A percentile compares a stretch with the other conserved stretches of the same genome.
These are phyloP conservation scores for Agrilus mali DNA, from an alignment of 2,888 invertebrate species.

Conservation along the genomic window DNA sequence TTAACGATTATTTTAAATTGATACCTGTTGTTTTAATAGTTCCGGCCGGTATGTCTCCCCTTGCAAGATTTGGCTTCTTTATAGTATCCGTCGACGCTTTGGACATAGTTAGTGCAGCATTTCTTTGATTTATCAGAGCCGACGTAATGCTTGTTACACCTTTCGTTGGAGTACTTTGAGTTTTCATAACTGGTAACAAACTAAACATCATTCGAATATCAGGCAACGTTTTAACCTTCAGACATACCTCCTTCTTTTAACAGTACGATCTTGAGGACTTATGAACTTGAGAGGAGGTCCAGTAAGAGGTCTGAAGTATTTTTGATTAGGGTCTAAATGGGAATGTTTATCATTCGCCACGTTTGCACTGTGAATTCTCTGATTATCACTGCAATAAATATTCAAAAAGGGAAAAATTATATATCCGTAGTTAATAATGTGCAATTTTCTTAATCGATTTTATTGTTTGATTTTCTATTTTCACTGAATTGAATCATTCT, in stretches of 20 bases:
- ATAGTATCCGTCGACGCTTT: too few species aligned
- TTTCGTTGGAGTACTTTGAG: slow-evolving; percentile 15
- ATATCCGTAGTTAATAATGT: too few species aligned
- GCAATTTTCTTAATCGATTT: too few species aligned
- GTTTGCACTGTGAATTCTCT: slow-evolving; percentile 12
- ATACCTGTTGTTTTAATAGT: too few species aligned
- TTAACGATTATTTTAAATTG: too few species aligned
- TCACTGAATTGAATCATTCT: too few species aligned
- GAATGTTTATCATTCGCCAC: not conserved
- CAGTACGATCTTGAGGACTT: slow-evolving; percentile 9
- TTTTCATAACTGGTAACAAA: slow-evolving; percentile 24
- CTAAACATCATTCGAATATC: slow-evolving; percentile 34
- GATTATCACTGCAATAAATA: not conserved
- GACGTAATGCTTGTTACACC: too few species aligned
- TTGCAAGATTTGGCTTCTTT: too few species aligned
- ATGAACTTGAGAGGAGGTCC: slow-evolving; percentile 9
- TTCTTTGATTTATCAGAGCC: too few species aligned
- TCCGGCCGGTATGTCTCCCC: too few species aligned
- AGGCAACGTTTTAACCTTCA: slow-evolving; percentile 4
- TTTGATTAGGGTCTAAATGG: not conserved
- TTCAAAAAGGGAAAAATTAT: not conserved
- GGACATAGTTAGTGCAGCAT: too few species aligned
- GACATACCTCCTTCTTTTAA: slow-evolving; percentile 17
- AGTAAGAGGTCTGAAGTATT: slow-evolving; percentile 9
- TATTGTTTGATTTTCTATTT: too few species aligned